Base-by-base conservation (phyloP, 2,888 invertebrate species). In the Conchocele bisecta region DNA sequence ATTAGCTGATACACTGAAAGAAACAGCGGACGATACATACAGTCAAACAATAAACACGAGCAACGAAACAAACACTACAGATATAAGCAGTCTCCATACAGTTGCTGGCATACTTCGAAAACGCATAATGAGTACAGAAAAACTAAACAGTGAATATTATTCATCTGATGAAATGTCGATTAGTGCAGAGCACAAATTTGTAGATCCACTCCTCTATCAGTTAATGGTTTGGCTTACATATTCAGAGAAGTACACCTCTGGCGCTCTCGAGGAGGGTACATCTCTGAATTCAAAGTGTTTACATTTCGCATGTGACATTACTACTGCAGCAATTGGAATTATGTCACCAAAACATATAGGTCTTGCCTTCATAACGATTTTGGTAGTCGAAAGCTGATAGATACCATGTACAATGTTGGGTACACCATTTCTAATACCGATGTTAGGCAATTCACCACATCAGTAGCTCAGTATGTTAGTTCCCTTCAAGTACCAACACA, bases 311-410 rank as follows among this genome's bases (percentile, higher is more conserved):
- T 20, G 46, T 20, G 46, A 7, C 17, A 9, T 46, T 7, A 46
- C 46, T 26, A 22, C 7, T 11, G 7, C 28, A 20, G 15, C 31
- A 7, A 13, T 17, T 20, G 11, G 29, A 24, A n/a, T 17, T 28
- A 20, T 15, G 31, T 29, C 15, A 9, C 56, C 56, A 42, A 56
- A 56, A 42, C 56, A 56, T 28, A 28, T 56, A 29, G 41, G 56
- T 11, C 28, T 56, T 2, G 39, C 31, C 42, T 56, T 11, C 41
- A 41, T 26, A 15, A 56, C n/a, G 28, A 26, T n/a, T 56, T 37
- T 42, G 35, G 22, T 11, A 56, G 56, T 24, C 22, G 39, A 24
- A 22, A 41, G 20, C 26, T 56, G 1, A 56, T 56, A 24, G 56
- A 41, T 29, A 42, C 41, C 28, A 22, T 56, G 42, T n/a, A 33